Evolutionary conservation across 2,113 vertebrate species (phyloP), one percentile per base, ranked within the genome.

Genomic region (Oreotrochilus melanogaster): DNA sequence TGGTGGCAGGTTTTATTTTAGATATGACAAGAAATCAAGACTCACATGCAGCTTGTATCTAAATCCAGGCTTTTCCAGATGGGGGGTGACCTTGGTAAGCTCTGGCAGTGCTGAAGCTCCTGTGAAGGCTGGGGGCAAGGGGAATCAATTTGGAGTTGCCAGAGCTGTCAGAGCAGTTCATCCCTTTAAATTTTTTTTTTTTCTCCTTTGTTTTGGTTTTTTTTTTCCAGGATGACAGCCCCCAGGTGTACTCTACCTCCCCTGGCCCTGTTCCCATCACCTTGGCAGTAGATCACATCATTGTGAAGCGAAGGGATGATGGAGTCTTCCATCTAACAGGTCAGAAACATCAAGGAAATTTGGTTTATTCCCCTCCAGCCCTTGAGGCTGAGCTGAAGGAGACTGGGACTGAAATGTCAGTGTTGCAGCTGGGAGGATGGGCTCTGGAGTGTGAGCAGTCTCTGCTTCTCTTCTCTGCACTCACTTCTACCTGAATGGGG

Each of bases 211-310:
- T 39, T 39, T 39, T 65, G 23, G 31, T 86, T 73, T 92, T 50
- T 90, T 85, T 91, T 70, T 69, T 31, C n/a, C 94, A 99, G 99
- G 99, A 99, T 88, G 99, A 99, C 47, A 96, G 97, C 21, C 99
- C 99, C 17, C 98, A 92, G 47, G 93, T 99, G 43, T 99, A 99
- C 80, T 98, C 99, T 3, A 99, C 99, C 4, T 98, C 99, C 72
- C 99, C 99, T 24, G 98, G 98, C 51, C 97, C 99, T 7, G 62
- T 99, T 39, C 99, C 99, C 30, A 92, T 99, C 92, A 98, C 98
- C 30, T 94, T 99, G 91, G 94, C 98, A 22, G 57, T 99, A 65
- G 98, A 99, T 47, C 98, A 98, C 12, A 6, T 99, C 13, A 50
- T 99, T 30, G 95, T 99, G 71, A 98, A 98, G 93, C 98, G 99